Conservation (phyloP, 2,888 invertebrate genomes). For the Macaria liturata region DNA sequence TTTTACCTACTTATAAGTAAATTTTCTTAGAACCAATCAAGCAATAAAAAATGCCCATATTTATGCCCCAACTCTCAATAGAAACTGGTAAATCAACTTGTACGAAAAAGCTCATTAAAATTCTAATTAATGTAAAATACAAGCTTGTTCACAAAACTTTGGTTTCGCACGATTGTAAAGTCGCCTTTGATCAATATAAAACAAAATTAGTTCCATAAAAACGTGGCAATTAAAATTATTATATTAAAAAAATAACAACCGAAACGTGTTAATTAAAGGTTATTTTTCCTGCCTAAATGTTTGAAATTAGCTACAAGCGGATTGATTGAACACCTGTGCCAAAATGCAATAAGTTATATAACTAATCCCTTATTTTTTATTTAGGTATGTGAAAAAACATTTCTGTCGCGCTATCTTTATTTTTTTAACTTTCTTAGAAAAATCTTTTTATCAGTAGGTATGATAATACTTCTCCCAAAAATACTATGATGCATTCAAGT, state of each 20-base stretch:
- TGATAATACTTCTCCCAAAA: too few relatives aligned
- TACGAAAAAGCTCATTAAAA: constrained; percentile 22
- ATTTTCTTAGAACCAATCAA: constrained; percentile 16
- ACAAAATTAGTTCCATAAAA: constrained; percentile 27
- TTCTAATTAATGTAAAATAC: constrained; percentile 50
- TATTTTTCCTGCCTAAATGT: constrained; percentile 29
- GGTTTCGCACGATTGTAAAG: constrained; percentile 32
- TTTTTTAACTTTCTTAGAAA: too few relatives aligned
- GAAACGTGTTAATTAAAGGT: constrained; percentile 39
- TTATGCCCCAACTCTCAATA: neutral
- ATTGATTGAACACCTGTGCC: constrained; percentile 38
- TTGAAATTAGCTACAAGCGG: constrained; percentile 19
- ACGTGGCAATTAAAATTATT: constrained; percentile 32
- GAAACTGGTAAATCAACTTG: constrained; percentile 1
- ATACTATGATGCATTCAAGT: too few relatives aligned
- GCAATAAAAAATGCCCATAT: neutral
- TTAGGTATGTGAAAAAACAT: too few relatives aligned
- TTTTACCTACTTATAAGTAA: too few relatives aligned
- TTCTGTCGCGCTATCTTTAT: too few relatives aligned
- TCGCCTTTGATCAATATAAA: constrained; percentile 34
- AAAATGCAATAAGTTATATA: too few relatives aligned
- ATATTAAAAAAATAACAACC: constrained; percentile 19
- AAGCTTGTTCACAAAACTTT: constrained; percentile 24
- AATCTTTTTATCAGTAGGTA: too few relatives aligned
- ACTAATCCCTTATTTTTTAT: too few relatives aligned